Conservation (phyloP, 92 coral and sea anemone genomes). For the Meandrina meandrites region DNA sequence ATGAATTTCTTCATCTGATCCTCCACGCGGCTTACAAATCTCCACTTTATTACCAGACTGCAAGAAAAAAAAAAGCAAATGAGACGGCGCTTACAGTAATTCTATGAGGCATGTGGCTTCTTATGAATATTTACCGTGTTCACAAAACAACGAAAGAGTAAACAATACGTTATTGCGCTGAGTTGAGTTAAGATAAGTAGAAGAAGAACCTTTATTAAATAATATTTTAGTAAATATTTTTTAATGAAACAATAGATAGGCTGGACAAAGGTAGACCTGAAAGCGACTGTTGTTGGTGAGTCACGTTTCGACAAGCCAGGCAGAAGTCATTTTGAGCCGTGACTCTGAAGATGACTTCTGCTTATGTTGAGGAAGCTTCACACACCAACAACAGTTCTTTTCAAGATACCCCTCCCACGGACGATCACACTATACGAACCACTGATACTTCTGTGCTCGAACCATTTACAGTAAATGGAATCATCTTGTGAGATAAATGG, state of each 20-base stretch:
- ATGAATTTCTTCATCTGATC: conserved; percentile 95
- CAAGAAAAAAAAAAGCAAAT: not conserved
- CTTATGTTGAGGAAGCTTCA: not conserved
- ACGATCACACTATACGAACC: not conserved
- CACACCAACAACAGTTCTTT: not conserved
- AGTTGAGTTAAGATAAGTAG: not conserved
- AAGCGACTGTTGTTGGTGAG: too few relatives aligned
- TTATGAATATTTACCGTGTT: too few relatives aligned
- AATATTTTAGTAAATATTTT: too few relatives aligned
- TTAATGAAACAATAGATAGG: not conserved
- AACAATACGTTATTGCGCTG: not conserved
- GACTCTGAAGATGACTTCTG: not conserved
- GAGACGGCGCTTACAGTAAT: not conserved
- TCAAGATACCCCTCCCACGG: not conserved
- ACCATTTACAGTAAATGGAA: too few relatives aligned
- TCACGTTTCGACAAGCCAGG: not conserved
- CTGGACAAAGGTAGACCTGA: not conserved
- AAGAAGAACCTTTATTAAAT: too few relatives aligned
- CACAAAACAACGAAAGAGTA: not conserved
- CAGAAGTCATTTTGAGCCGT: not conserved
- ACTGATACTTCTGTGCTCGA: too few relatives aligned
- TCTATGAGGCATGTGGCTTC: not conserved
- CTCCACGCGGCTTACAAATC: conserved; percentile 97
- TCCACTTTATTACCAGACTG: conserved; percentile 95
- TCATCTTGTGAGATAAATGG: not conserved